Base-by-base conservation (phyloP, 2,888 invertebrate genomes). In the Aleiodes testaceus region DNA sequence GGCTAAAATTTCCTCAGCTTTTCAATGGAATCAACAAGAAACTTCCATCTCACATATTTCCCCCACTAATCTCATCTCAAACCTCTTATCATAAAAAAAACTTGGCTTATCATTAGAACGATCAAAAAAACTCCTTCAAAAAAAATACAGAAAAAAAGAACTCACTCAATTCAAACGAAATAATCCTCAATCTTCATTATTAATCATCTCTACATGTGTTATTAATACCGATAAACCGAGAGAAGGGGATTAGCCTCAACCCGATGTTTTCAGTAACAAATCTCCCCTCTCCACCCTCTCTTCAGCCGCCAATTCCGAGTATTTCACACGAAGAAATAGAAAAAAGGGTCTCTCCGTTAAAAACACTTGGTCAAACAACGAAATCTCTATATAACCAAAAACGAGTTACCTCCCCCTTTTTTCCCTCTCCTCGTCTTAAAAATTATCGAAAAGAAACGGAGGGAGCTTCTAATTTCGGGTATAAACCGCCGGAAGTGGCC, bases 401-500 rank as follows among this genome's bases (percentile, higher is more conserved):
- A 26, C 47, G 22, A 42, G 42, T 42, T 53, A 12, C 36, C 50
- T 26, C 50, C 50, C 65, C 47, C 26, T 22, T 47, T 53, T 53
- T 18, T 18, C 20, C 22, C 18, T 12, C 22, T 12, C 18, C 45
- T 9, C 65, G 0, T 36, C 36, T 50, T 36, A 59, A 26, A 78
- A 79, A 83, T 83, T 84, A 84, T 85, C 83, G 81, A 82, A 59
- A 36, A 6, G 55, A 12, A 36, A 12, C 16, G 36, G 30, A 7
- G 59, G 12, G 42, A 81, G 80, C 79, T 83, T 85, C 85, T 85
- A 84, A 85, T 85, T 85, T 78, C 79, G 80, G 59, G 36, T 59
- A 16, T 80, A 80, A 47, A 49, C 79, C 84, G 85, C 79, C 84
- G 85, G 84, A 85, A 85, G 82, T 81, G 82, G 80, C 79, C 82